Base-by-base conservation (phyloP, 2,113 vertebrate species). In the Megaceryle maxima region DNA sequence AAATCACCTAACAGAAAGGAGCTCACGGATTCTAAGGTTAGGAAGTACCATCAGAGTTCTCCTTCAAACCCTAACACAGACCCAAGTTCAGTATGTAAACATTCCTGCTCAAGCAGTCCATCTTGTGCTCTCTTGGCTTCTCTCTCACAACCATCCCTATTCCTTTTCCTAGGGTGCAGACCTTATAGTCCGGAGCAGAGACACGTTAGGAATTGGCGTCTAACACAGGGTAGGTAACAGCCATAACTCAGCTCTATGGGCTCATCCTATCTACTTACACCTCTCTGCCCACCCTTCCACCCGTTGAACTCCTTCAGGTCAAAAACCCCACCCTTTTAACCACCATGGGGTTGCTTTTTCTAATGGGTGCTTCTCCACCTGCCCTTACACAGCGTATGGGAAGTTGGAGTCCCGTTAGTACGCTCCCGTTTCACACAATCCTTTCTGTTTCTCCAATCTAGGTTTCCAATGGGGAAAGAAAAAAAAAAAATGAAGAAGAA, bases 151-250 rank as follows among this genome's bases (percentile, higher is more conserved):
- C 20, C 50, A 8, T 46, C 25, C 74, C 16, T 87, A 6, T 83
- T 87, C 50, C 19, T 85, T 90, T 87, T 66, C 48, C 66, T 72
- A 97, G 96, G 96, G 96, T 73, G 95, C 93, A 48, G 62, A 83
- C 70, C 87, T 97, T 5, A 97, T 97, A 83, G 70, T 83, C 41
- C 81, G 95, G 93, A 88, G 96, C 87, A 96, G 96, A 96, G 28
- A 89, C 50, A 67, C 12, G 10, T 16, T 97, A 69, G 95, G 95
- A 94, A 97, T 96, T 37, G 89, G 69, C 1, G 48, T 0, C 29
- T 97, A 95, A 95, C 5, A 15, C 0, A 0, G 8, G 84, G 94
- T 91, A 94, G 11, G 95, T 87, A n/a, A 41, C 6, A 79, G 48
- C 48, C 53, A 4, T 15, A 26, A 19, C 1, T 6, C 16, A 5